Conservation (phyloP, 2,888 invertebrate species). For the Drosophila peninsularis region DNA sequence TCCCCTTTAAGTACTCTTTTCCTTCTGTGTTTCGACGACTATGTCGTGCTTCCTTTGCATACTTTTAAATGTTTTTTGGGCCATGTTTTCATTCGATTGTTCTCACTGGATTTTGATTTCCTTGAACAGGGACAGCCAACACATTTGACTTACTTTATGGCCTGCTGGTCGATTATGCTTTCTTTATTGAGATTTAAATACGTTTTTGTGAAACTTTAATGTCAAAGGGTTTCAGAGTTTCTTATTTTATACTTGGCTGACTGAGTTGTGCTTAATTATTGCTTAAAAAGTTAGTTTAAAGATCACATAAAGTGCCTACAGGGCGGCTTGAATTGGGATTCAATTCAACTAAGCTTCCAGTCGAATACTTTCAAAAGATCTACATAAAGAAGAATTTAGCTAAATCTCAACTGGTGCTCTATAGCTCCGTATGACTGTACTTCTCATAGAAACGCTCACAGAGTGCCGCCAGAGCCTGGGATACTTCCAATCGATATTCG, state of each 20-base stretch:
- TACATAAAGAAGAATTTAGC: slow-evolving; percentile 8
- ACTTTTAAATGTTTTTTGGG: slow-evolving; percentile 65
- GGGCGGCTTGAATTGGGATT: slow-evolving; percentile 10
- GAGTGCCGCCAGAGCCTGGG: slow-evolving; percentile 63
- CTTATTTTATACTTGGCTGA: slow-evolving; percentile 1
- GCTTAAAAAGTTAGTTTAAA: background rate
- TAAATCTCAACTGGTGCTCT: slow-evolving; percentile 27
- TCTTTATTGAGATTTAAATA: slow-evolving; percentile 61
- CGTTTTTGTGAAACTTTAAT: slow-evolving; percentile 12
- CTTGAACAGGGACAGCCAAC: slow-evolving; percentile 43
- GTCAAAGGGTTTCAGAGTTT: background rate
- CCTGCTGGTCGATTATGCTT: slow-evolving; percentile 55
- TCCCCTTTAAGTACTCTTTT: slow-evolving; percentile 10
- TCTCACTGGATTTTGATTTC: slow-evolving; percentile 56
- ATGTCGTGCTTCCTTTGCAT: slow-evolving; percentile 39
- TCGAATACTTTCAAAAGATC: slow-evolving; percentile 18
- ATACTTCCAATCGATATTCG: slow-evolving; percentile 82
- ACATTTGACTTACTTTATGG: slow-evolving; percentile 71
- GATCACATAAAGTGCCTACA: slow-evolving; percentile 11
- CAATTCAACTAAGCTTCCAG: slow-evolving; percentile 29
- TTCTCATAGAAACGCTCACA: slow-evolving; percentile 59
- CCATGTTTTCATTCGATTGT: slow-evolving; percentile 59
- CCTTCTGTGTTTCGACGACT: background rate
- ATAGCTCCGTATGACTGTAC: slow-evolving; percentile 71
- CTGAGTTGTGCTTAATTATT: slow-evolving; percentile 8